A percentile compares a stretch with the other conserved stretches of the same genome.
Conservation (phyloP, 2,113 vertebrate genomes). For the Corythornis vintsioides region DNA sequence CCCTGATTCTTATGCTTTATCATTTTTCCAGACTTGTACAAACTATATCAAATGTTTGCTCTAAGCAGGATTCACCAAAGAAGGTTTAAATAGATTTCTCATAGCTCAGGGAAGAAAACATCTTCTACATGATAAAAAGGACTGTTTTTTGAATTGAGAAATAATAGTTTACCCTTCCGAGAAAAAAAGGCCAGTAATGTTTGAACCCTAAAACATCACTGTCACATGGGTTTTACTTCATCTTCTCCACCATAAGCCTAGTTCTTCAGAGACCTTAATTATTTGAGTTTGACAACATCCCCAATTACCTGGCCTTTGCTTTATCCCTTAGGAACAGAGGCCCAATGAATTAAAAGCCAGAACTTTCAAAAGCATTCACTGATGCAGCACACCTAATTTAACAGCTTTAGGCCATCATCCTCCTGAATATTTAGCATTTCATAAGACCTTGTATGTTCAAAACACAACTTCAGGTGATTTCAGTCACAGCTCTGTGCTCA, state of each 20-base stretch:
- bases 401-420: neutral
- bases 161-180: neutral
- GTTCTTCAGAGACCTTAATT: neutral
- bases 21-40: neutral
- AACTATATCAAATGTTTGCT: neutral
- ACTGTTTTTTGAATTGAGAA: neutral
- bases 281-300: neutral
- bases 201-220: neutral
- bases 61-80: neutral
- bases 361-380: neutral
- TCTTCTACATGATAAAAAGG: neutral
- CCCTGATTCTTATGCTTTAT: neutral
- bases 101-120: neutral
- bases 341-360: neutral
- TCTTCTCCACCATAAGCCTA: neutral
- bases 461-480: neutral
- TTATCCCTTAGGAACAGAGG: neutral
- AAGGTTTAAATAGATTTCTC: neutral
- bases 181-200: neutral
- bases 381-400: neutral
- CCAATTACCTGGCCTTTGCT: neutral
- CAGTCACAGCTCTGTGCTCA: neutral
- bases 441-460: neutral
- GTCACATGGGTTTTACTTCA: neutral
- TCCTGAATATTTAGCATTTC: slow-evolving; percentile 19